Evolutionary conservation across 2,888 invertebrate genomes (phyloP).

Genomic region (Heliconius aoede): DNA sequence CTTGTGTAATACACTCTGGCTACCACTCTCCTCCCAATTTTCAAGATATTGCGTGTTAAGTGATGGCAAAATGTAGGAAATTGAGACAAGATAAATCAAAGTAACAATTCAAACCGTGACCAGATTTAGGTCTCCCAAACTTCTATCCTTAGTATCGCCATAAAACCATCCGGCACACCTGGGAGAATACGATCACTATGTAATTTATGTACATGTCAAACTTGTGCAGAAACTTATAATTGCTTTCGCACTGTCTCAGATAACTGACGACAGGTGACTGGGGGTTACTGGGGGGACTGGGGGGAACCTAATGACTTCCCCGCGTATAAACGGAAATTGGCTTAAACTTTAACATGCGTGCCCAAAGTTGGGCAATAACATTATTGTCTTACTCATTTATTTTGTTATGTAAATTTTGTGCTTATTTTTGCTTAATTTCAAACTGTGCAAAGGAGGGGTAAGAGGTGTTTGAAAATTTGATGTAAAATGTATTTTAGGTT

Average conservation of each 20-base stretch:
- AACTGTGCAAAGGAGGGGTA: background rate
- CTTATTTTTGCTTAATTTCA: background rate
- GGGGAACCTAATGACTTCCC: conserved; percentile 39
- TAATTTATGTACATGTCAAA: conserved; percentile 52
- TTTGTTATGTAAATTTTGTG: conserved; percentile 4
- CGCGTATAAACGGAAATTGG: conserved; percentile 31
- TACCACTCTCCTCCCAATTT: background rate
- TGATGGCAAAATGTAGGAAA: no score
- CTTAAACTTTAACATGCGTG: conserved; percentile 26
- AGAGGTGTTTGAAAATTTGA: background rate
- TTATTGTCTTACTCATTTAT: conserved; percentile 14
- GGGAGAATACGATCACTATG: conserved; percentile 43
- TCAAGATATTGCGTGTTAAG: no score
- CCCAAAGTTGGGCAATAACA: conserved; percentile 5
- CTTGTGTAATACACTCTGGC: background rate
- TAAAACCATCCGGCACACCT: conserved; percentile 16
- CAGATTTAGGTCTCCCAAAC: background rate
- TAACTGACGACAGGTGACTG: conserved; percentile 52
- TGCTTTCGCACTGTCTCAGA: conserved; percentile 47
- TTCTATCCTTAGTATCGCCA: background rate
- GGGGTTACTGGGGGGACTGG: conserved; percentile 49
- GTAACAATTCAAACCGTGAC: background rate
- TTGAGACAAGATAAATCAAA: no score
- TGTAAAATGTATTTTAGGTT: background rate
- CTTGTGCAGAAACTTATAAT: conserved; percentile 52